Evolutionary conservation across 2,797 vertebrate genomes (phyloP), one percentile per base, ranked within the genome.

Genomic region (Peromyscus eremicus): DNA sequence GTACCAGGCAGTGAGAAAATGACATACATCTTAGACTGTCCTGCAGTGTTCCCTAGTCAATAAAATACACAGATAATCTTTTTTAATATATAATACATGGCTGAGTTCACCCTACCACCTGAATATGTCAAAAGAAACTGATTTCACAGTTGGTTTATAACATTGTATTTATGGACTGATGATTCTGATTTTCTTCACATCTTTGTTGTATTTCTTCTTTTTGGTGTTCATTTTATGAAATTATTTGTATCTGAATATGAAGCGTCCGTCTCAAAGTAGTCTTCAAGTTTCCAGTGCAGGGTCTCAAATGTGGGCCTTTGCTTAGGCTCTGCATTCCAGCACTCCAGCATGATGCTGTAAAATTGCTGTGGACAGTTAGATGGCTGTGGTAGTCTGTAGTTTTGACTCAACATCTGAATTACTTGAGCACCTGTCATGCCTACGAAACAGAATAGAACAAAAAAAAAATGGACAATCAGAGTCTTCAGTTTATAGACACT

Each of bases 301-400:
- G 96, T 99, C 97, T 99, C 98, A 9, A 99, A 99, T 1, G 99
- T 99, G 57, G 99, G 99, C 0, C 99, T 97, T 0, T 98, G 98
- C 0, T 91, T 68, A 0, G 99, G 98, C 0, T 98, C 95, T 0
- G 91, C 94, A 0, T 98, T 99, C 99, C 99, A 99, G 98, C 99
- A 99, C 6, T 98, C 98, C 40, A 70, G 16, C 99, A 99, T 99
- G 87, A 99, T 99, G 32, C 97, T 95, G 12, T 99, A 99, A 86
- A 99, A 71, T 0, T 96, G 66, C 0, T 29, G 93, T 0, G 99
- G 99, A 89, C 99, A 99, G 8, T 77, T 96, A 0, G 92, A 1
- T 0, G 99, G 99, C 57, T 98, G 98, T 0, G 98, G 75, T 84
- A 99, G 99, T 95, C 99, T 98, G 98, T 99, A 99, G 32, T 99